Evolutionary conservation across 2,797 vertebrate genomes (phyloP), one percentile per base, ranked within the genome.

Genomic region (Myotis pilosus): DNA sequence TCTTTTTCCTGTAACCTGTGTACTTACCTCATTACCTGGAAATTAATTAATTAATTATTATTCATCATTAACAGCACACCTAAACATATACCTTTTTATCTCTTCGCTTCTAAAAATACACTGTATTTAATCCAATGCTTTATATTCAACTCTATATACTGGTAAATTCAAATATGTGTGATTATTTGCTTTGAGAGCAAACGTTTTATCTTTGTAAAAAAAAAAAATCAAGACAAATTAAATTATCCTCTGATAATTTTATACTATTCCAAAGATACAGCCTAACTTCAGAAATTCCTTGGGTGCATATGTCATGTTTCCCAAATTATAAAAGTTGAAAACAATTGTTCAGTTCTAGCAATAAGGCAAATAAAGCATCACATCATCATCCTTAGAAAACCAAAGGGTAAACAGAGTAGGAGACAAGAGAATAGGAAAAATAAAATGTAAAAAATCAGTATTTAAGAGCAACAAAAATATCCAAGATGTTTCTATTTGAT

Each of bases 31-130:
- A 92, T 25, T 72, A 36, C 6, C 55, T 88, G 22, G 49, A 53
- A 81, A 53, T 88, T 69, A 85, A 60, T 62, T 55, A 92, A 92
- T 62, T 66, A 92, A 79, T 76, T 62, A n/a, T 78, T 86, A 86
- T 69, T 69, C 64, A 87, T 72, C 44, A 74, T 53, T 75, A 89
- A 66, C 28, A 53, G 20, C 47, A 72, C n/a, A 81, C 8, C 22
- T 94, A 86, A 83, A 87, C 8, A 62, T 38, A 68, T 11, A 81
- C 6, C n/a, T 44, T 92, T 93, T 91, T 85, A 91, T 89, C 20
- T 80, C 53, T 57, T 78, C 17, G 25, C 5, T 84, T 60, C 23
- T 68, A 76, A 44, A 41, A 86, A 64, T 81, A 78, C 10, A 78
- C 13, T 80, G 49, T 68, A 88, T 36, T 62, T 78, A 78, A 78